These are phyloP conservation scores for Anthoscopus minutus DNA, from an alignment of 2,113 vertebrate species.

Conservation along the genomic window DNA sequence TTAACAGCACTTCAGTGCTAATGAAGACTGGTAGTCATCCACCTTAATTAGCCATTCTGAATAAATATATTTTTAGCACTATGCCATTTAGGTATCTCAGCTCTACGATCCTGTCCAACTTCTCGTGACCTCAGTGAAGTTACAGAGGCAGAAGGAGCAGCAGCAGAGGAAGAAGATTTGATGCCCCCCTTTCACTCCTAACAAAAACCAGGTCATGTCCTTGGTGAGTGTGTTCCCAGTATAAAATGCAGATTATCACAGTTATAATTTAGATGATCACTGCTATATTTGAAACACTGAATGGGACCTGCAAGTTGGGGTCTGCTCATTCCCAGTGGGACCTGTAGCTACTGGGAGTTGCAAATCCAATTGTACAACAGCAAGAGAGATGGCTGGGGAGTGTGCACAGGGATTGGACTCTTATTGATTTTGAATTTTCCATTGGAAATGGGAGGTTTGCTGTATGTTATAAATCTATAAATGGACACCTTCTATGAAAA, in stretches of 20 bases:
- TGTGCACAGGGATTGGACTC: not conserved
- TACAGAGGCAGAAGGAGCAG: not conserved
- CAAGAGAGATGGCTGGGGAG: not conserved
- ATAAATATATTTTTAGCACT: conserved; percentile 47
- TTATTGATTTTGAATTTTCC: not conserved
- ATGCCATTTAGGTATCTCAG: not conserved
- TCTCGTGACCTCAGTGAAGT: not conserved
- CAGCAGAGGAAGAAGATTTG: not conserved
- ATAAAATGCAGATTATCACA: not conserved
- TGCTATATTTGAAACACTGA: not conserved
- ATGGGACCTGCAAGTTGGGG: not conserved
- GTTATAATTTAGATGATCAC: no score
- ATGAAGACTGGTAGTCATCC: conserved; percentile 52
- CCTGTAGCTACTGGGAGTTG: not conserved
- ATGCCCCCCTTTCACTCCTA: not conserved
- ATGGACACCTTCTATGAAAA: not conserved
- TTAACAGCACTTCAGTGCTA: conserved; percentile 54
- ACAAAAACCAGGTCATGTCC: not conserved
- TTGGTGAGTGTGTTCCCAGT: not conserved
- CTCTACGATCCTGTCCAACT: not conserved
- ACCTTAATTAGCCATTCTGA: conserved; percentile 51
- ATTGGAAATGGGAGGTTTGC: not conserved
- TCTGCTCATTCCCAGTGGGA: not conserved
- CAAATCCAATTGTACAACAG: not conserved
- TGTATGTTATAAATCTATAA: not conserved